A percentile compares a stretch with the other conserved stretches of the same genome.
These are phyloP conservation scores for Hippocampus mohnikei DNA, from an alignment of 2,113 vertebrate species.

Conservation along the genomic window DNA sequence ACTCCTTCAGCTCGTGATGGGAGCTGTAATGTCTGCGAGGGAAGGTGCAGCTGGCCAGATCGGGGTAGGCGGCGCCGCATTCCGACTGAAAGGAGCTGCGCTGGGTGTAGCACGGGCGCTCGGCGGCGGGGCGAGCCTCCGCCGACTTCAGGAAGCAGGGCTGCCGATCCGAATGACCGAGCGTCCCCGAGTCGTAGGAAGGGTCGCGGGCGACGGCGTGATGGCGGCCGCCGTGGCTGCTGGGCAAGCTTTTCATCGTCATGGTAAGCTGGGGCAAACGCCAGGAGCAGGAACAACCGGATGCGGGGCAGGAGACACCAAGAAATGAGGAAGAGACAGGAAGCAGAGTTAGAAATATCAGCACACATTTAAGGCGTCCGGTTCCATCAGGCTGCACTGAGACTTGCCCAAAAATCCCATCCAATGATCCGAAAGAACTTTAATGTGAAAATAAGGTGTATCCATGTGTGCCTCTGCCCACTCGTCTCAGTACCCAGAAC, in stretches of 20 bases:
- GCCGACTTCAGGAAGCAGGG: slow-evolving; percentile 83
- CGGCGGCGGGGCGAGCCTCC: slow-evolving; percentile 80
- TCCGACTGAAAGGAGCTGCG: slow-evolving; percentile 80
- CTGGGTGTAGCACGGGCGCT: slow-evolving; percentile 71
- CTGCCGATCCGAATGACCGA: slow-evolving; percentile 80
- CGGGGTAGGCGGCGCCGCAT: slow-evolving; percentile 81
- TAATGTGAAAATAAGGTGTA: too few relatives aligned
- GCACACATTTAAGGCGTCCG: slow-evolving; percentile 15
- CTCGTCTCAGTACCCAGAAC: too few relatives aligned
- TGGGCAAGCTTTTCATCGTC: slow-evolving; percentile 94
- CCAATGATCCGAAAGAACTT: too few relatives aligned
- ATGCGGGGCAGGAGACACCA: slow-evolving; percentile 21
- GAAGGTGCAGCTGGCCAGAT: slow-evolving; percentile 94
- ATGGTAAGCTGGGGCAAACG: slow-evolving; percentile 41
- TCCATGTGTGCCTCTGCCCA: too few relatives aligned
- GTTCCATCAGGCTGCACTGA: too few relatives aligned
- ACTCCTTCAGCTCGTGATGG: slow-evolving; percentile 80
- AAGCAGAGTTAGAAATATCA: slow-evolving; percentile 49
- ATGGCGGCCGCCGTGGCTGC: slow-evolving; percentile 88
- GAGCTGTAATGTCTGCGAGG: slow-evolving; percentile 93
- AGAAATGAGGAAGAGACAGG: slow-evolving; percentile 34
- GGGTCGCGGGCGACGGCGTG: slow-evolving; percentile 87
- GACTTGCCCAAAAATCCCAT: too few relatives aligned
- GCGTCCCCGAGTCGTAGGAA: slow-evolving; percentile 76
- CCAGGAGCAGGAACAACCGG: slow-evolving; percentile 37